Evolutionary conservation across 2,113 vertebrate genomes (phyloP), one percentile per base, ranked within the genome.

Genomic region (Cervus canadensis): DNA sequence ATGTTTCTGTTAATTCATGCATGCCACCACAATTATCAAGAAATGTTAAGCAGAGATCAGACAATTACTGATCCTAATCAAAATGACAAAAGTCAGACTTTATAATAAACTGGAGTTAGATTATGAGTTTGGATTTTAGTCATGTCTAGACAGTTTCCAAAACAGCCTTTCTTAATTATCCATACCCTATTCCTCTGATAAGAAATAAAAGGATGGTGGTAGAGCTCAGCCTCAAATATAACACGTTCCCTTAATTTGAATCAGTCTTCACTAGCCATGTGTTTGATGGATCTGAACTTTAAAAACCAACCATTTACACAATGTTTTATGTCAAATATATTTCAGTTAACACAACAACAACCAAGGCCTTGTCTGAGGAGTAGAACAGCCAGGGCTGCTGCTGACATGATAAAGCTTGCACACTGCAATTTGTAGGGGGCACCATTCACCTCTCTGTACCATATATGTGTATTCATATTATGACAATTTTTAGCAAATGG

Each of bases 11-110:
- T 91, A 97, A 91, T 89, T 83, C 74, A 90, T 90, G 57, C 40
- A 56, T 93, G 28, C 60, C 25, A 59, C 25, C 81, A 23, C 45
- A 79, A 40, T 87, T 57, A 89, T 76, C 40, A 95, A 43, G 67
- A 93, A 97, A 95, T 91, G 30, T 30, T 95, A 97, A 93, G 64
- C 48, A 97, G 28, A 97, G 54, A 97, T 91, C n/a, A 62, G 83
- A 36, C n/a, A 93, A 62, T 95, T 79, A 90, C 36, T 95, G 88
- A 95, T 57, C 85, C 50, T 94, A 82, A 79, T 87, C 85, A 84
- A 81, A 83, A 93, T 45, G 45, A 85, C 56, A 87, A 87, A 87
- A 87, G 71, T 88, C 43, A 87, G 57, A 57, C 40, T 97, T 94
- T 52, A 71, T 11, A 93, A 79, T 91, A 74, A 93, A 52, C 16